These are phyloP conservation scores for Zaprionus tsacasi DNA, from an alignment of 1,140 invertebrate genomes.

Conservation along the genomic window DNA sequence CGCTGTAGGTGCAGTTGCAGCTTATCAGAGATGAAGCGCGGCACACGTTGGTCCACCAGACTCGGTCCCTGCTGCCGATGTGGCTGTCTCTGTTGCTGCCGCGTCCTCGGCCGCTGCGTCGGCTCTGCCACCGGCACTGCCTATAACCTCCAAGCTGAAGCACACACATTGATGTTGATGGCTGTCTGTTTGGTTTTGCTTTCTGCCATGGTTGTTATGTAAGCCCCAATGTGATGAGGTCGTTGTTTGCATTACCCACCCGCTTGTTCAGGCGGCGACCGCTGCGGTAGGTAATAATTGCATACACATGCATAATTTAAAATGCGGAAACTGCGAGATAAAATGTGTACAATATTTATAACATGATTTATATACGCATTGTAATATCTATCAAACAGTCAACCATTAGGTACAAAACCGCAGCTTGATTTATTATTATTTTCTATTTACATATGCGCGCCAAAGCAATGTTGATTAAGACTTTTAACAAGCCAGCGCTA, in stretches of 20 bases:
- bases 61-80: slow-evolving; percentile 8
- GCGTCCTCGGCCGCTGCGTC: slow-evolving; percentile 2
- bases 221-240: slow-evolving; percentile 44
- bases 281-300: slow-evolving; percentile 69
- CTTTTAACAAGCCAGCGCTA: background rate
- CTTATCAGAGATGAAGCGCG: slow-evolving; percentile 77
- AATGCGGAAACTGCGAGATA: background rate
- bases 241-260: slow-evolving; percentile 46
- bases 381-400: background rate
- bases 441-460: slow-evolving; percentile 28
- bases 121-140: no score
- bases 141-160: slow-evolving; percentile 25
- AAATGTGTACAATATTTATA: slow-evolving; percentile 17
- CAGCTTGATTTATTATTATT: background rate
- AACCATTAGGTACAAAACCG: background rate
- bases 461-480: slow-evolving; percentile 20
- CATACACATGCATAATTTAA: slow-evolving; percentile 18
- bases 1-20: slow-evolving; percentile 72
- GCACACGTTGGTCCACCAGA: slow-evolving; percentile 71
- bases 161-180: slow-evolving; percentile 63
- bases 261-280: background rate
- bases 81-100: slow-evolving; percentile 15
- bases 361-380: slow-evolving; percentile 8
- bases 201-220: slow-evolving; percentile 60
- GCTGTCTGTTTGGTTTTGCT: slow-evolving; percentile 62